Percentiles rank a stretch among this genome's conserved stretches.
Evolutionary conservation across 2,888 invertebrate species (phyloP).

Genomic region (Cephus runcator): DNA sequence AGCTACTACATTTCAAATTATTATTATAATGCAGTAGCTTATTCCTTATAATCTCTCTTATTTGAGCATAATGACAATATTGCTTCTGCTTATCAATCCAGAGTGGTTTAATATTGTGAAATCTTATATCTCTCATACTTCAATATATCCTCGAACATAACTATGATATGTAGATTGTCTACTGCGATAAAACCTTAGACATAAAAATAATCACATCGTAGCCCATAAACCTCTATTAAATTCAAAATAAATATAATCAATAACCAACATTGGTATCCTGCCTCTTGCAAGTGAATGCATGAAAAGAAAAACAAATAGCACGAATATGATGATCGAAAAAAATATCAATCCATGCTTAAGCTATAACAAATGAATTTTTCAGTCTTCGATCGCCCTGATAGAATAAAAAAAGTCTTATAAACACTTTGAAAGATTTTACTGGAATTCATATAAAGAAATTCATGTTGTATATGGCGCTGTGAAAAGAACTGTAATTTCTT

Average conservation of each 20-base stretch:
- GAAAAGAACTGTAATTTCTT: not conserved
- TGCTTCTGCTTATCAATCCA: not conserved
- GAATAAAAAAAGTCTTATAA: not conserved
- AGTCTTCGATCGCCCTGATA: not conserved
- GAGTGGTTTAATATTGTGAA: not conserved
- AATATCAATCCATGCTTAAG: too few species aligned
- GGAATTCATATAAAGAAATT: constrained; percentile 8
- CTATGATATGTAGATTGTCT: too few species aligned
- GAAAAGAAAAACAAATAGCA: not conserved
- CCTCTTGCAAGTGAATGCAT: not conserved
- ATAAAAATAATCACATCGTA: not conserved
- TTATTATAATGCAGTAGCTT: not conserved
- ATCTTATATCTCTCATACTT: not conserved
- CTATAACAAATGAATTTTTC: not conserved
- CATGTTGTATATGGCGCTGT: constrained; percentile 9
- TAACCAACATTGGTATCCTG: not conserved
- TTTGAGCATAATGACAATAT: not conserved
- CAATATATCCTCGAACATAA: too few species aligned
- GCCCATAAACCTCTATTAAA: not conserved
- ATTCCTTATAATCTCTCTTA: not conserved
- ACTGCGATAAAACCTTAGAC: not conserved
- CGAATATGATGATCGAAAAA: too few species aligned
- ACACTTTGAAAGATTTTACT: not conserved
- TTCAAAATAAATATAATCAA: not conserved
- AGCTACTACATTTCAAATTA: not conserved